Evolutionary conservation across 2,113 vertebrate species (phyloP), one percentile per base, ranked within the genome.

Genomic region (Scolopax mira): DNA sequence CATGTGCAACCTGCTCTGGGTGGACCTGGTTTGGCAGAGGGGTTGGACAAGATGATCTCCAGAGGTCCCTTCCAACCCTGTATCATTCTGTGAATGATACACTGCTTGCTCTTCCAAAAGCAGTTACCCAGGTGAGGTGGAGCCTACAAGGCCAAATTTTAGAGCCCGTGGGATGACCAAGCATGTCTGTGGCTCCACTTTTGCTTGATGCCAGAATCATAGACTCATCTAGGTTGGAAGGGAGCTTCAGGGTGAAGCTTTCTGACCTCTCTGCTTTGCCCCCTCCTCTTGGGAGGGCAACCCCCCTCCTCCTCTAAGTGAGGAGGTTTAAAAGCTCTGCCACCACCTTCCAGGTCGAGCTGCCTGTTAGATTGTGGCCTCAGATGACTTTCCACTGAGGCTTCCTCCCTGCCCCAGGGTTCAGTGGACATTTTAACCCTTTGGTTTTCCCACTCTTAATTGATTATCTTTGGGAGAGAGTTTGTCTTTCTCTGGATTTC

Each of bases 101-200:
- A 14, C 6, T 10, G 55, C 37, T 69, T 7, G 1, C 19, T 31
- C 69, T 55, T 39, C n/a, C 33, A 12, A 48, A 31, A 85, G 70
- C 21, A 42, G n/a, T 33, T n/a, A 19, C 9, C 13, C 61, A 28
- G 61, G 65, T 28, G 57, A 67, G 49, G 54, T 55, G 27, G 18
- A 57, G 24, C 58, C 48, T 19, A 10, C 21, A 10, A 24, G 22
- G 33, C 35, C 2, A 18, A 46, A 60, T 27, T 74, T 80, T 23
- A 24, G 57, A 70, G 30, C 39, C 23, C 0, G 0, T 10, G n/a
- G 6, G 3, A n/a, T 23, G n/a, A 39, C 31, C 31, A 23, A 21
- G 16, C 1, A 0, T 23, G 41, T 19, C n/a, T 4, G 1, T 5
- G 18, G 51, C 18, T 64, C 58, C 13, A 8, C 3, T 3, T 25